phyloP scores from a whole-genome alignment of 2,888 invertebrate genomes.

The Geophilus truncorum region DNA sequence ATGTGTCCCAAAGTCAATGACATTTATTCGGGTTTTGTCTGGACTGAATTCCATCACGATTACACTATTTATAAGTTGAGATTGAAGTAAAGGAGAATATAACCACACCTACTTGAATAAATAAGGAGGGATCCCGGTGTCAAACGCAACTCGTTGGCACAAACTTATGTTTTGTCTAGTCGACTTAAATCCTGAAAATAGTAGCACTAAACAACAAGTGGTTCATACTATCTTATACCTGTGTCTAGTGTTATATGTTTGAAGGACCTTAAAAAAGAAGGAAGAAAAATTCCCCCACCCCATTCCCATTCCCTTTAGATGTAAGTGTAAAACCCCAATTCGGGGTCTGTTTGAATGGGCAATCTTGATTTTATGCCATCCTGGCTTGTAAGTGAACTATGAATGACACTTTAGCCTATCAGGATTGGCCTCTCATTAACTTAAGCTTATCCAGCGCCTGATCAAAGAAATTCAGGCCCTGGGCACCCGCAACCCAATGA shows the following conservation, averaged over 20 bases:
- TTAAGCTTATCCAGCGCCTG: conserved; percentile 2
- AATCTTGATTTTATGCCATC: conserved; percentile 27
- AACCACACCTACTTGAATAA: conserved; percentile 24
- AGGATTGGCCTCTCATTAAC: conserved; percentile 12
- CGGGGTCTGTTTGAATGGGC: conserved; percentile 27
- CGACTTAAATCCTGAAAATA: conserved; percentile 13
- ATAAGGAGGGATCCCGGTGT: neutral
- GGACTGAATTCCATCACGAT: conserved; percentile 25
- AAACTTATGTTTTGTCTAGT: conserved; percentile 7
- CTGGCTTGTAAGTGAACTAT: conserved; percentile 25
- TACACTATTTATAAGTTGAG: conserved; percentile 10
- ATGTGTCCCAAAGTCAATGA: conserved; percentile 1
- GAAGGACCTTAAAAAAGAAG: conserved; percentile 7
- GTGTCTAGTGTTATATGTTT: neutral
- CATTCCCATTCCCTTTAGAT: conserved; percentile 22
- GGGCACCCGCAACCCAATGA: conserved; percentile 18
- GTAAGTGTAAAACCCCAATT: conserved; percentile 22
- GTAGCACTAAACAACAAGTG: conserved; percentile 21
- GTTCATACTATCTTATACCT: conserved; percentile 19
- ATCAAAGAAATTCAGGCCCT: conserved; percentile 14
- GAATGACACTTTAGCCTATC: conserved; percentile 27
- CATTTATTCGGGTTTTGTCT: neutral
- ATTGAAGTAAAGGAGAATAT: conserved; percentile 21
- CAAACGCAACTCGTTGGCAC: conserved; percentile 8
- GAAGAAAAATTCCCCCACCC: neutral